phyloP scores from a whole-genome alignment of 64 coral and sea anemone species.

The Cladopsammia gracilis region DNA sequence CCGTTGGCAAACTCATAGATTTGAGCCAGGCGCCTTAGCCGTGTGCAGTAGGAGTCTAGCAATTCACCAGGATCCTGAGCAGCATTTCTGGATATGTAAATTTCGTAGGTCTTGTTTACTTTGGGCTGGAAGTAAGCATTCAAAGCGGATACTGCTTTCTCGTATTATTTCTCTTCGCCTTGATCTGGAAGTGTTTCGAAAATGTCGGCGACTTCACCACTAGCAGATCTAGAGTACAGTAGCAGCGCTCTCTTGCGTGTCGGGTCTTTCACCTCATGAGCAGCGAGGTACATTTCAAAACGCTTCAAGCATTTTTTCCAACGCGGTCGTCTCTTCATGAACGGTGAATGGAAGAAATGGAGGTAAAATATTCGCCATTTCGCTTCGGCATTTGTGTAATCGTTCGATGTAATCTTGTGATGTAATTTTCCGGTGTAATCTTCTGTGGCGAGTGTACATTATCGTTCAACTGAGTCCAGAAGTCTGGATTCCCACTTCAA shows the following conservation, averaged over 20 bases:
- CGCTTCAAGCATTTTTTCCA: slow-evolving; percentile 47
- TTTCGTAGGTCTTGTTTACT: slow-evolving; percentile 19
- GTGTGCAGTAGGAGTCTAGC: slow-evolving; percentile 8
- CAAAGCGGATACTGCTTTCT: slow-evolving; percentile 1
- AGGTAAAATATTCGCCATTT: not conserved
- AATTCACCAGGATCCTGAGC: slow-evolving; percentile 1
- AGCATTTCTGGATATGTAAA: slow-evolving; percentile 38
- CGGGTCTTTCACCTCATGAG: not conserved
- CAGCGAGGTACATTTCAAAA: slow-evolving; percentile 37
- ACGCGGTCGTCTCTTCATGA: not conserved
- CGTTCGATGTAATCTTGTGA: too few species aligned
- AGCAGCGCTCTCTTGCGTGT: slow-evolving; percentile 11
- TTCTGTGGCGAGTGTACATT: too few species aligned
- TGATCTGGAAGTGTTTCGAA: not conserved
- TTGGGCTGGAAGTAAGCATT: slow-evolving; percentile 17
- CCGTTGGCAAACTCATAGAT: not conserved
- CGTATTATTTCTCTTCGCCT: slow-evolving; percentile 13
- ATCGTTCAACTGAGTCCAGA: too few species aligned
- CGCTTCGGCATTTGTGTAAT: not conserved
- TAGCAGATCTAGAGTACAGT: not conserved
- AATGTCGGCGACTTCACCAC: slow-evolving; percentile 6
- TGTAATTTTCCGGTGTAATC: too few species aligned
- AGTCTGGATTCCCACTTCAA: too few species aligned
- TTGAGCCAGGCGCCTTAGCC: not conserved
- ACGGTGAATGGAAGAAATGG: not conserved